phyloP scores from a whole-genome alignment of 1,140 invertebrate genomes.

The Drosophila parabipectinata region DNA sequence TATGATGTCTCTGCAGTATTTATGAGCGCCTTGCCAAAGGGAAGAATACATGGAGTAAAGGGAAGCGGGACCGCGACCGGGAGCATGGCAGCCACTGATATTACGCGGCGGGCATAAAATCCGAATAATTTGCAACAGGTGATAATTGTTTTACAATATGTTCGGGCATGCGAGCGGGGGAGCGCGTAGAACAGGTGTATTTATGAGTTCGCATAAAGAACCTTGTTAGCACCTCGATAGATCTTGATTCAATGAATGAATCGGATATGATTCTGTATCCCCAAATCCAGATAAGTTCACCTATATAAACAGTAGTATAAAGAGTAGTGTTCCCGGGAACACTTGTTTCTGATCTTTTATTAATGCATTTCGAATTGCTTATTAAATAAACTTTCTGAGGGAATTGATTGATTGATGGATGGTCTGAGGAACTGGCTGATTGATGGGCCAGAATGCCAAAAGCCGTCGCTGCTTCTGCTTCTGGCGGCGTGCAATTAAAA shows the following conservation, averaged over 20 bases:
- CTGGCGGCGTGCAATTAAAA: slow-evolving; percentile 62
- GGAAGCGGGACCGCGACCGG: not conserved
- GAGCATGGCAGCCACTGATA: slow-evolving; percentile 74
- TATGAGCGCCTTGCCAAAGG: slow-evolving; percentile 54
- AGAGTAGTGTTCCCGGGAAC: not conserved
- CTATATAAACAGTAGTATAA: slow-evolving; percentile 3
- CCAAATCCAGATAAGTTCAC: not conserved
- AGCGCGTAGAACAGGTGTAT: slow-evolving; percentile 48
- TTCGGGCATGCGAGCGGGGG: slow-evolving; percentile 30
- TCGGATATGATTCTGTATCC: not conserved
- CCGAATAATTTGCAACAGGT: slow-evolving; percentile 80
- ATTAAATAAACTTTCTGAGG: slow-evolving; percentile 40
- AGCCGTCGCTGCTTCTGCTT: slow-evolving; percentile 21
- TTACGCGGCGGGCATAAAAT: slow-evolving; percentile 76
- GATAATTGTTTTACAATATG: slow-evolving; percentile 82
- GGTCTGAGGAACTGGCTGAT: slow-evolving; percentile 33
- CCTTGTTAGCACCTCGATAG: slow-evolving; percentile 43
- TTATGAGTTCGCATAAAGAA: slow-evolving; percentile 36
- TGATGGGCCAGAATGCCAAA: slow-evolving; percentile 52
- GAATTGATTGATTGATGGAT: slow-evolving; percentile 41
- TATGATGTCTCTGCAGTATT: slow-evolving; percentile 82
- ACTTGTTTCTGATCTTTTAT: slow-evolving; percentile 19
- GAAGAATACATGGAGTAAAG: slow-evolving; percentile 1
- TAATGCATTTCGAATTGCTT: slow-evolving; percentile 25
- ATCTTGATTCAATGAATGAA: slow-evolving; percentile 12